Evolutionary conservation across 2,797 vertebrate species (phyloP).

Genomic region (Schizopygopsis pylzovi): DNA sequence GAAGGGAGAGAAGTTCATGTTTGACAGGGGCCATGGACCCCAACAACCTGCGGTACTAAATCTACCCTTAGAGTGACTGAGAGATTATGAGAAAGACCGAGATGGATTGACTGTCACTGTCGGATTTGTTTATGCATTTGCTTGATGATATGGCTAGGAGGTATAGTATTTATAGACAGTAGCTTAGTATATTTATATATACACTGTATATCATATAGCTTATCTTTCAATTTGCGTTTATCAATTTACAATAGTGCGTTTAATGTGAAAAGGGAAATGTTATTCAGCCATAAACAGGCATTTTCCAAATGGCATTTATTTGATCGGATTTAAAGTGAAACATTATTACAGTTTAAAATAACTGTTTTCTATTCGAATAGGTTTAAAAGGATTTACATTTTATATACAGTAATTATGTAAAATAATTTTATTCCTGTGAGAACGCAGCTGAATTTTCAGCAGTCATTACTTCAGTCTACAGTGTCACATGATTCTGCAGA

Average conservation of each 20-base stretch:
- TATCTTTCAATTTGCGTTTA: not conserved
- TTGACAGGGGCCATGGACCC: slow-evolving; percentile 50
- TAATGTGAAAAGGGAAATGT: not conserved
- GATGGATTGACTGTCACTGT: slow-evolving; percentile 37
- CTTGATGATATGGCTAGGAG: not conserved
- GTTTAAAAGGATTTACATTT: not conserved
- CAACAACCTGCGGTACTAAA: slow-evolving; percentile 35
- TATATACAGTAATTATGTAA: too few relatives aligned
- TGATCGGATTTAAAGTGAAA: not conserved
- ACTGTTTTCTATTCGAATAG: not conserved
- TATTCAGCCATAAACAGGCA: not conserved
- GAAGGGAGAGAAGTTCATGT: slow-evolving; percentile 25
- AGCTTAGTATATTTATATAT: not conserved
- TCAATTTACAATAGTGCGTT: not conserved
- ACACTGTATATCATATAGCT: not conserved
- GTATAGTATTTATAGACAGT: not conserved
- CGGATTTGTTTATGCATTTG: slow-evolving; percentile 21
- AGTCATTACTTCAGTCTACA: not conserved
- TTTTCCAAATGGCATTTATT: not conserved
- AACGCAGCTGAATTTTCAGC: not conserved
- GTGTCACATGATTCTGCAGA: not conserved
- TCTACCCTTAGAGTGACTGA: slow-evolving; percentile 26
- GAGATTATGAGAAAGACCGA: not conserved
- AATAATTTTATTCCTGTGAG: not conserved
- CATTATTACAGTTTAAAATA: not conserved